Evolutionary conservation across 2,888 invertebrate species (phyloP).

Genomic region (Atrina japonica): DNA sequence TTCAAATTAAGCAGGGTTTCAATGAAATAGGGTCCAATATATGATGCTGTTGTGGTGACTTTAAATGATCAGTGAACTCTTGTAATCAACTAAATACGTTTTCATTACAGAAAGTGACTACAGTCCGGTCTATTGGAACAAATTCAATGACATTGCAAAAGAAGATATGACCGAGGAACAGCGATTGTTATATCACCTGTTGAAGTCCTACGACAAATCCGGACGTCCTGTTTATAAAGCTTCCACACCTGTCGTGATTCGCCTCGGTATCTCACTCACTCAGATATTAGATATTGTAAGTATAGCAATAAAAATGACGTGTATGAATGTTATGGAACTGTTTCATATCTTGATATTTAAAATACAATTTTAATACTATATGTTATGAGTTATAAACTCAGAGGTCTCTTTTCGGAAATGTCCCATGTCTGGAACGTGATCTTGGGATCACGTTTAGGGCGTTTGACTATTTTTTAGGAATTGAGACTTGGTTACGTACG

Average conservation of each 20-base stretch:
- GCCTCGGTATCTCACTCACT: slow-evolving; percentile 82
- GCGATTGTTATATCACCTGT: slow-evolving; percentile 80
- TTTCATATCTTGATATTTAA: background rate
- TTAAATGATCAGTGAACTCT: too few relatives aligned
- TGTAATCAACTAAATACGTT: too few relatives aligned
- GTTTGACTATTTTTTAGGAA: too few relatives aligned
- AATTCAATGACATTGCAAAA: slow-evolving; percentile 43
- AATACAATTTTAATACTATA: background rate
- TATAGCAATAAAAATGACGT: background rate
- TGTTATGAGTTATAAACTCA: too few relatives aligned
- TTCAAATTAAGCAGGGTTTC: too few relatives aligned
- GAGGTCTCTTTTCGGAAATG: too few relatives aligned
- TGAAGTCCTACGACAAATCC: slow-evolving; percentile 82
- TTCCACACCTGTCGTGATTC: slow-evolving; percentile 80
- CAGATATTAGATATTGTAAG: slow-evolving; percentile 83
- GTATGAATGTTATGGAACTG: background rate
- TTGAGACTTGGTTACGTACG: too few relatives aligned
- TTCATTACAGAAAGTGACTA: slow-evolving; percentile 3
- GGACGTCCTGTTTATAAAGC: slow-evolving; percentile 82
- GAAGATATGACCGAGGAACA: slow-evolving; percentile 78
- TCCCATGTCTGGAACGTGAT: too few relatives aligned
- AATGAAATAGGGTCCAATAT: too few relatives aligned
- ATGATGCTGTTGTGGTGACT: too few relatives aligned
- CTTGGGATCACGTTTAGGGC: too few relatives aligned
- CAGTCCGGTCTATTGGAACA: slow-evolving; percentile 22